Conservation (phyloP, 1,140 invertebrate genomes). For the Achroia grisella region DNA sequence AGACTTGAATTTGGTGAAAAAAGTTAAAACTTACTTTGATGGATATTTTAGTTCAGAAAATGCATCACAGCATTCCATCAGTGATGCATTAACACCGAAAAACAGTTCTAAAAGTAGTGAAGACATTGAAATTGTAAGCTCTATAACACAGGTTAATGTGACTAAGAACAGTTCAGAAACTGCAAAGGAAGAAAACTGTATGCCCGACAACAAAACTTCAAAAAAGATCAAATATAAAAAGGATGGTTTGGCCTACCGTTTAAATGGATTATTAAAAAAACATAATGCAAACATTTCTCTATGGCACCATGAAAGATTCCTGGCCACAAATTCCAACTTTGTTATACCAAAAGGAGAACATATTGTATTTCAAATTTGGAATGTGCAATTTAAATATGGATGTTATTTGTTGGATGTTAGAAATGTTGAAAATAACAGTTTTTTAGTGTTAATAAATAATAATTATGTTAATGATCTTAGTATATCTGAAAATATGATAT, state of each 20-base stretch:
- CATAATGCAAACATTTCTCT: slow-evolving; percentile 40
- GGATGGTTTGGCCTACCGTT: slow-evolving; percentile 39
- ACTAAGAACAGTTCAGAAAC: slow-evolving; percentile 12
- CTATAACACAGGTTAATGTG: slow-evolving; percentile 17
- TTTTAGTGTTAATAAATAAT: slow-evolving; percentile 41
- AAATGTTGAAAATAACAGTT: slow-evolving; percentile 25
- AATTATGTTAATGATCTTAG: slow-evolving; percentile 27
- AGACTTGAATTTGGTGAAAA: slow-evolving; percentile 25
- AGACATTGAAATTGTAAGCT: slow-evolving; percentile 36
- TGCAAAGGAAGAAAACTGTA: slow-evolving; percentile 5
- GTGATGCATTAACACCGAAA: slow-evolving; percentile 30
- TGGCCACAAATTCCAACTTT: slow-evolving; percentile 54
- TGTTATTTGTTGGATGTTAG: slow-evolving; percentile 34
- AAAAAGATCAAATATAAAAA: slow-evolving; percentile 55
- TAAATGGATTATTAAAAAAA: slow-evolving; percentile 48
- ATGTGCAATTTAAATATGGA: slow-evolving; percentile 39
- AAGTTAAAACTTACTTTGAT: slow-evolving; percentile 47
- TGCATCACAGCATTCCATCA: slow-evolving; percentile 43
- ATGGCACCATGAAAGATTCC: slow-evolving; percentile 57
- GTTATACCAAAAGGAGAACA: slow-evolving; percentile 42
- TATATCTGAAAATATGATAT: slow-evolving; percentile 23
- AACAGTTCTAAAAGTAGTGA: slow-evolving; percentile 32
- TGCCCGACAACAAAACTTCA: slow-evolving; percentile 15
- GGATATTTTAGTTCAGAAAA: slow-evolving; percentile 38
- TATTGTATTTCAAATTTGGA: slow-evolving; percentile 33